Percentiles rank a stretch among this genome's conserved stretches.
These are phyloP conservation scores for Ranitomeya variabilis DNA, from an alignment of 2,113 vertebrate species.

Conservation along the genomic window DNA sequence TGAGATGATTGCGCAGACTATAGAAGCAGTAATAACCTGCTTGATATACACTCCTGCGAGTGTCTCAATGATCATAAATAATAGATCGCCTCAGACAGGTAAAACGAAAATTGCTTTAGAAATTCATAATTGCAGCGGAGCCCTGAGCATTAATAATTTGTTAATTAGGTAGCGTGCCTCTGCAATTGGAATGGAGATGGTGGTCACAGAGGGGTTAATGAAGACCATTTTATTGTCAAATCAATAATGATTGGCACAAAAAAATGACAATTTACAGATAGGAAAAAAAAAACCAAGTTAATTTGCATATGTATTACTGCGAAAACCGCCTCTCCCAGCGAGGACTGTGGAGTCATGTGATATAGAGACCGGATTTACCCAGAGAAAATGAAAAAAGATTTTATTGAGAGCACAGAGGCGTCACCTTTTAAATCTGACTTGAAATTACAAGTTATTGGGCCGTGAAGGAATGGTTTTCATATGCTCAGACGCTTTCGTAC, in stretches of 20 bases:
- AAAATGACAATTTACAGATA: conserved; percentile 8
- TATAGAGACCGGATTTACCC: conserved; percentile 47
- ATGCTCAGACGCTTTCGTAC: conserved; percentile 50
- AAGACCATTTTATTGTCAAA: not conserved
- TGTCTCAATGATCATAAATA: conserved; percentile 6
- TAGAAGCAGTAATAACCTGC: conserved; percentile 6
- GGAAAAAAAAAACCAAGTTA: conserved; percentile 31
- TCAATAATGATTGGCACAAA: not conserved
- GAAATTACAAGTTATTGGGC: conserved; percentile 59
- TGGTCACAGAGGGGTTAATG: conserved; percentile 1
- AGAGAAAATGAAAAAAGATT: conserved; percentile 55
- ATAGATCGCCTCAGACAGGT: not conserved
- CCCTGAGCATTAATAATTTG: conserved; percentile 30
- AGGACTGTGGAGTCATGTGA: conserved; percentile 37
- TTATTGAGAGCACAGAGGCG: conserved; percentile 57
- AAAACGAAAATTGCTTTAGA: conserved; percentile 6
- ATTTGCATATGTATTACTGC: conserved; percentile 55
- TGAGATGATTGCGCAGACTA: not conserved
- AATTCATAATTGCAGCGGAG: not conserved
- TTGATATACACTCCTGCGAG: not conserved
- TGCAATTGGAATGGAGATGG: not conserved
- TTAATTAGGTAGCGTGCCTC: not conserved
- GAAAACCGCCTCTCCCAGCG: conserved; percentile 19
- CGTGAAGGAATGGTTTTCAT: conserved; percentile 58
- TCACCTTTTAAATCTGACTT: conserved; percentile 58